A percentile compares a stretch with the other conserved stretches of the same genome.
Evolutionary conservation across 1,140 invertebrate genomes (phyloP).

Genomic region (Drosophila chauvacae): DNA sequence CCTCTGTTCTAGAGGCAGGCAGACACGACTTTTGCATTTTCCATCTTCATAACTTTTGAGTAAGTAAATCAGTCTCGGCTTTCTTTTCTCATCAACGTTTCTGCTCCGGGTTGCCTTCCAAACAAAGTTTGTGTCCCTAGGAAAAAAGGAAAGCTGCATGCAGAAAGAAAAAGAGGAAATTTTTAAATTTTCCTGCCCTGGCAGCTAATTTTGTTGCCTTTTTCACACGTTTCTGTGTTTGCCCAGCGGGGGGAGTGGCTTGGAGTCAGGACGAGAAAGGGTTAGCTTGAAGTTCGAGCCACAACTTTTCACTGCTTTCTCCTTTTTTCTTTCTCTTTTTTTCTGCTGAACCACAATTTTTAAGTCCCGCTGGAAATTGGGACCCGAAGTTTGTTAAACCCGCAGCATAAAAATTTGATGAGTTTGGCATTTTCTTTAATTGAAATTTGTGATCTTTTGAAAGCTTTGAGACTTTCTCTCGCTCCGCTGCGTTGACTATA

Average conservation of each 20-base stretch:
- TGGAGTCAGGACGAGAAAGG: conserved; percentile 57
- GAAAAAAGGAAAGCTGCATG: conserved; percentile 1
- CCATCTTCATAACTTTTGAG: conserved; percentile 73
- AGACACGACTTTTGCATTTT: conserved; percentile 83
- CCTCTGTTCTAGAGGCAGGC: conserved; percentile 7
- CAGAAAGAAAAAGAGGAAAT: conserved; percentile 7
- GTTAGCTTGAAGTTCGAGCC: conserved; percentile 44
- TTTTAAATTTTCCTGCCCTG: conserved; percentile 58
- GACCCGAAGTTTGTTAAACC: conserved; percentile 70
- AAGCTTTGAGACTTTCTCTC: conserved; percentile 72
- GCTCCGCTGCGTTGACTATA: conserved; percentile 8
- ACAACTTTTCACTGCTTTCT: conserved; percentile 43
- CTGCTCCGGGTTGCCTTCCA: conserved; percentile 6
- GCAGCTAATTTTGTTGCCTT: conserved; percentile 78
- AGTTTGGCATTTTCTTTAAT: conserved; percentile 84
- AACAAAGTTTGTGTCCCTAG: conserved; percentile 4
- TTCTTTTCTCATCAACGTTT: conserved; percentile 22
- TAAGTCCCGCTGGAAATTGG: conserved; percentile 47
- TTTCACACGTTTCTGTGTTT: conserved; percentile 79
- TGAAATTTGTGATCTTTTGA: conserved; percentile 84
- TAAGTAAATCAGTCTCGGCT: conserved; percentile 57
- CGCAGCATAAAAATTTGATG: conserved; percentile 83
- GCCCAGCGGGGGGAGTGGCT: conserved; percentile 27
- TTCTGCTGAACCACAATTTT: conserved; percentile 68
- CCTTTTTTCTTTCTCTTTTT: too few species aligned